Evolutionary conservation across 2,888 invertebrate genomes (phyloP), one percentile per base, ranked within the genome.

Genomic region (Rhorus exstirpatorius): DNA sequence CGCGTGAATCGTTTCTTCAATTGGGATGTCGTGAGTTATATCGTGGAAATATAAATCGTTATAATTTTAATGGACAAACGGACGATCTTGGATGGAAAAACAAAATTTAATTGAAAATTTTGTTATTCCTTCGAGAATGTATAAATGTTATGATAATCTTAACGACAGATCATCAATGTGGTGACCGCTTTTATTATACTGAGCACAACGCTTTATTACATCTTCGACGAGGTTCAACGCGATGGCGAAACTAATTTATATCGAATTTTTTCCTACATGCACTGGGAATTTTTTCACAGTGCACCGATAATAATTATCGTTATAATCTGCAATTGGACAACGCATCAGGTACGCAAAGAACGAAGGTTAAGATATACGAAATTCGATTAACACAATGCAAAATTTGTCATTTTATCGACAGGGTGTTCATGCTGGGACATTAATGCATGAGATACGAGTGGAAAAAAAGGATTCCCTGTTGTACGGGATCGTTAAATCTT

Each of bases 401-500:
- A 10, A 10, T 2, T 38, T 10, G 19, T 12, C 4, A 61, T 55
- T 61, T 44, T 46, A 35, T 63, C n/a, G n/a, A 8, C 41, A 84
- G 84, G 60, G 60, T 7, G 14, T 24, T 41, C n/a, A 41, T 6
- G 61, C 75, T 3, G 78, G 78, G 6, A 83, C 83, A 71, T 68
- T 83, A 19, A 80, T 83, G 53, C 80, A 84, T 49, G 71, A 81
- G 61, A 83, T 84, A 49, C 38, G 75, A 44, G 67, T 80, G 3
- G 71, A 61, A 8, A 79, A 61, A 31, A 65, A 31, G 8, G 80
- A 83, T 31, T 75, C 80, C 0, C 58, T 55, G 14, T 38, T 84
- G 26, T 83, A 83, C 55, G 74, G 74, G 12, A 55, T 67, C 46
- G 75, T 83, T 10, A 81, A 87, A 75, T 77, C 88, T 44, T 91